Conservation (phyloP, 2,888 invertebrate genomes). For the Drosophila fulvimacula region DNA sequence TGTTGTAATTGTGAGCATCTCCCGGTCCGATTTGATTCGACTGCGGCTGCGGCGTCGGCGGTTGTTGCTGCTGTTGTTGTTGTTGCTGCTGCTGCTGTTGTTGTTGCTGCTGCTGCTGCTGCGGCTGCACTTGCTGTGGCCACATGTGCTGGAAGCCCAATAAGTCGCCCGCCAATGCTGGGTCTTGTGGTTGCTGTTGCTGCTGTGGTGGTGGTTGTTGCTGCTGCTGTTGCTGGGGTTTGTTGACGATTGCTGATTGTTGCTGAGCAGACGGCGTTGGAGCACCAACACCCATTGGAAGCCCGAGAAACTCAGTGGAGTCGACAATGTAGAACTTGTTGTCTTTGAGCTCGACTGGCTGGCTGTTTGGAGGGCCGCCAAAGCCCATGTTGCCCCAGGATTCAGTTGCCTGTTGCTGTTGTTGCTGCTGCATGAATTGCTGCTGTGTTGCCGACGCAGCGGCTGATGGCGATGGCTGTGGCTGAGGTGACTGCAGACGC, state of each 20-base stretch:
- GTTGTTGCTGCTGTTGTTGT: constrained; percentile 67
- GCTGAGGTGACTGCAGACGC: constrained; percentile 81
- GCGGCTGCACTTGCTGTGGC: constrained; percentile 78
- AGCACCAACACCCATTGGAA: constrained; percentile 82
- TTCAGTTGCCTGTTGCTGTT: constrained; percentile 65
- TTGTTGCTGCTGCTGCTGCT: constrained; percentile 69
- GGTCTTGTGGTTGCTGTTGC: constrained; percentile 79
- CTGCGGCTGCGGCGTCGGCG: constrained; percentile 54
- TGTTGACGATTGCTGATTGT: constrained; percentile 43
- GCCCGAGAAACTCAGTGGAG: constrained; percentile 84
- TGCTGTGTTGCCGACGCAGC: constrained; percentile 46
- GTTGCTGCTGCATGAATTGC: constrained; percentile 69
- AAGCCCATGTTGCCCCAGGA: constrained; percentile 71
- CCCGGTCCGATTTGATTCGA: constrained; percentile 56
- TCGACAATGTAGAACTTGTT: constrained; percentile 84
- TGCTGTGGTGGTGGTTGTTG: constrained; percentile 69
- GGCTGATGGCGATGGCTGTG: constrained; percentile 73
- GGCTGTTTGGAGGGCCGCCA: constrained; percentile 61
- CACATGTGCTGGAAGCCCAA: constrained; percentile 84
- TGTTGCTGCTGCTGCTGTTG: constrained; percentile 75
- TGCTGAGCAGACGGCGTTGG: constrained; percentile 50
- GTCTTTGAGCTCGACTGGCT: constrained; percentile 78
- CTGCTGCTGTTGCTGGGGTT: constrained; percentile 64
- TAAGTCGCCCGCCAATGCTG: constrained; percentile 78
- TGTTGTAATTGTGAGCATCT: constrained; percentile 84